Percentiles rank a stretch among this genome's conserved stretches.
phyloP scores from a whole-genome alignment of 2,797 vertebrate genomes.

The Sebastes vulpes region DNA sequence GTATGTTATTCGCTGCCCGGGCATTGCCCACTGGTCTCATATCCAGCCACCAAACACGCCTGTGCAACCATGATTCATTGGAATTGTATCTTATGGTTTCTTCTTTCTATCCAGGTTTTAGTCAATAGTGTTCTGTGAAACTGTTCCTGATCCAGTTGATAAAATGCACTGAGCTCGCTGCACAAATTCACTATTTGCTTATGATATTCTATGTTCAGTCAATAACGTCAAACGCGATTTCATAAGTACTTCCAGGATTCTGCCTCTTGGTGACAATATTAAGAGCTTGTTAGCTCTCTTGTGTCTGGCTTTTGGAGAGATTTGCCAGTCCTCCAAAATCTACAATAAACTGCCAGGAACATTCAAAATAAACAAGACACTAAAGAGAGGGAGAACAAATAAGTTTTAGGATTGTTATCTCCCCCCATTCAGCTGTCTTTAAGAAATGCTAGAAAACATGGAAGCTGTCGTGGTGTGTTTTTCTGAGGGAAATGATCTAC shows the following conservation, averaged over 20 bases:
- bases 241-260: constrained; percentile 6
- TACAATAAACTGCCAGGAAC: constrained; percentile 10
- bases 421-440: neutral
- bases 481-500: neutral
- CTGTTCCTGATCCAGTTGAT: neutral
- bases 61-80: neutral
- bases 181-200: neutral
- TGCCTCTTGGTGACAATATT: constrained; percentile 4
- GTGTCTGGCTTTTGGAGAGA: constrained; percentile 1
- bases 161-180: neutral
- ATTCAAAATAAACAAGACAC: constrained; percentile 17
- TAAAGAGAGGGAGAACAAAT: neutral
- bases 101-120: constrained; percentile 13
- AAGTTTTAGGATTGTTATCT: neutral
- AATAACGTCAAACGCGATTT: constrained; percentile 8
- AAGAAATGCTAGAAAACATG: neutral
- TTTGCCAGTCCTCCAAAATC: neutral
- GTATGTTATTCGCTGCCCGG: constrained; percentile 33
- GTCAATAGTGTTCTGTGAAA: constrained; percentile 12
- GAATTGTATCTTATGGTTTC: neutral
- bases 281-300: neutral
- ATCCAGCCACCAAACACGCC: constrained; percentile 27
- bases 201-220: neutral
- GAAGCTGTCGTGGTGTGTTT: neutral
- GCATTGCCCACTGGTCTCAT: constrained; percentile 26